Evolutionary conservation across 1,140 invertebrate species (phyloP).

Genomic region (Colletes latitarsis): DNA sequence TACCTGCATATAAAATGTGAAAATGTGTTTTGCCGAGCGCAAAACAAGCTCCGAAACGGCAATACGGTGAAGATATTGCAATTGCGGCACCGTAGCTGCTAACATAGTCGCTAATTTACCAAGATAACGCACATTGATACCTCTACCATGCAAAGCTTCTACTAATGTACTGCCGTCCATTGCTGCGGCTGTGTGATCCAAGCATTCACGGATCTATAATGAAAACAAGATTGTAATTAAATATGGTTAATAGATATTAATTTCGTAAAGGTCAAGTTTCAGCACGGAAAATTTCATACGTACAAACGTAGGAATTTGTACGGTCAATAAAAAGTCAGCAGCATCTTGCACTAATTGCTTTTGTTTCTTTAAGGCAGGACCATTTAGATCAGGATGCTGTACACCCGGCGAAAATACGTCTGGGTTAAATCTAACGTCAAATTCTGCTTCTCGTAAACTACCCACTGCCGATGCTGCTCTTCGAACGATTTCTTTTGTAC

Average conservation of each 20-base stretch:
- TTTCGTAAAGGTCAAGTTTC: neutral
- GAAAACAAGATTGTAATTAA: neutral
- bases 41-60: slow-evolving; percentile 93
- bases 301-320: slow-evolving; percentile 97
- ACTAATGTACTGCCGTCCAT: slow-evolving; percentile 98
- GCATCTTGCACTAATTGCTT: slow-evolving; percentile 95
- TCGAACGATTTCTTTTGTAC: slow-evolving; percentile 93
- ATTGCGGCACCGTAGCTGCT: slow-evolving; percentile 87
- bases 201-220: slow-evolving; percentile 92
- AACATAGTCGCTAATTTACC: slow-evolving; percentile 93
- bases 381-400: slow-evolving; percentile 87
- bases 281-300: slow-evolving; percentile 79
- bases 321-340: slow-evolving; percentile 95
- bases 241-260: neutral
- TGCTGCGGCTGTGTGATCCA: slow-evolving; percentile 94
- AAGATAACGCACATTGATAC: slow-evolving; percentile 98
- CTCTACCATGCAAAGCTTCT: slow-evolving; percentile 95
- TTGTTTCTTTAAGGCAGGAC: slow-evolving; percentile 89
- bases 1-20: slow-evolving; percentile 94
- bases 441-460: slow-evolving; percentile 96
- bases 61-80: slow-evolving; percentile 94
- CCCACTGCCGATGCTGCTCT: slow-evolving; percentile 94
- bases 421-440: slow-evolving; percentile 98
- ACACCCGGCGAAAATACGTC: slow-evolving; percentile 98
- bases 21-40: slow-evolving; percentile 95